phyloP scores from a whole-genome alignment of 2,113 vertebrate species.

The Chaetura pelagica region DNA sequence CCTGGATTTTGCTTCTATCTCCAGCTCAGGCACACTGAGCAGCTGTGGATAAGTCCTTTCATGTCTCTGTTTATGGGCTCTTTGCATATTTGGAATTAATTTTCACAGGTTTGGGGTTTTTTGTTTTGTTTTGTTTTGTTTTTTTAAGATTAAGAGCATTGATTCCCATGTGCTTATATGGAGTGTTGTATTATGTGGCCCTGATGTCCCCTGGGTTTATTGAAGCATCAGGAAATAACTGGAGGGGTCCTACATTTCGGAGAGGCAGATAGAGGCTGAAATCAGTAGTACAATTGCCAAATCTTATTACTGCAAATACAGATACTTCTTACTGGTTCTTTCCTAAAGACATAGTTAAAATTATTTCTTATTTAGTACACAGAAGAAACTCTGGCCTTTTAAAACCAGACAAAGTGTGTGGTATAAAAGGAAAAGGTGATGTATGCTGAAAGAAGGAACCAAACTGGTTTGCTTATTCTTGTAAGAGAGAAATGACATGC shows the following conservation, averaged over 20 bases:
- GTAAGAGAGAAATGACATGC: neutral
- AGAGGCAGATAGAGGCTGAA: neutral
- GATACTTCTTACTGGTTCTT: neutral
- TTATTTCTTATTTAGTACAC: neutral
- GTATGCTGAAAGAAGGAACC: neutral
- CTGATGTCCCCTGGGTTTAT: neutral
- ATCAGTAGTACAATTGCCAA: neutral
- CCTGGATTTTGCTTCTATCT: neutral
- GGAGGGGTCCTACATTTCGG: neutral
- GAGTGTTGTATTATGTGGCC: fast-evolving
- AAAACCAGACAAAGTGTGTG: neutral
- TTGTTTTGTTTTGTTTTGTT: too few species aligned
- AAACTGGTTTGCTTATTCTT: slow-evolving; percentile 31
- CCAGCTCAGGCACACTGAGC: neutral
- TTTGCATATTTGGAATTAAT: neutral
- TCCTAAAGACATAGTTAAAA: neutral
- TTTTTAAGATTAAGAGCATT: neutral
- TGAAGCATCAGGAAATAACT: neutral
- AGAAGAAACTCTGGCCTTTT: neutral
- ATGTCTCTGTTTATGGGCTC: neutral
- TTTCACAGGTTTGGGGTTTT: neutral
- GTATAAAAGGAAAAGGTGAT: neutral
- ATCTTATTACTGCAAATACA: neutral
- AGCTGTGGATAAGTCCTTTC: neutral
- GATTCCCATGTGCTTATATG: neutral